phyloP scores from a whole-genome alignment of 2,113 vertebrate species.

The Lophochroa leadbeateri region DNA sequence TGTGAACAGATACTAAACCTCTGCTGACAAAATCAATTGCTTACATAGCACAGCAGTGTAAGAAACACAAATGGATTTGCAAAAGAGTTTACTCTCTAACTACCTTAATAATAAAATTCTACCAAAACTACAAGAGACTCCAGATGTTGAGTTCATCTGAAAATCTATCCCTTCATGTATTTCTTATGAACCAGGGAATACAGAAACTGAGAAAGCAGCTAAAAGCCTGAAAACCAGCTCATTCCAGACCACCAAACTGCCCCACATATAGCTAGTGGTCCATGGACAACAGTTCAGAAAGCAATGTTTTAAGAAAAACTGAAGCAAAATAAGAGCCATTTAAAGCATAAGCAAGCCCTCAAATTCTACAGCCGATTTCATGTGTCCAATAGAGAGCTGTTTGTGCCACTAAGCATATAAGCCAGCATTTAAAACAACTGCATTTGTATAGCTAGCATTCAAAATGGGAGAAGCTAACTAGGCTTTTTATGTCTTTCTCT shows the following conservation, averaged over 20 bases:
- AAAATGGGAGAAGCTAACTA: constrained; percentile 37
- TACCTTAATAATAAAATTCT: not conserved
- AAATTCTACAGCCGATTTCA: constrained; percentile 9
- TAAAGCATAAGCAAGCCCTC: not conserved
- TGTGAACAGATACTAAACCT: not conserved
- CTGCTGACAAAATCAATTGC: not conserved
- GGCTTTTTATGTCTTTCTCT: constrained; percentile 41
- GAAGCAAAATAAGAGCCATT: not conserved
- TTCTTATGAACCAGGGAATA: not conserved
- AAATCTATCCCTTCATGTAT: not conserved
- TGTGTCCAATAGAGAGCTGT: not conserved
- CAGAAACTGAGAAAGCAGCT: not conserved
- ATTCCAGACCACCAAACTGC: not conserved
- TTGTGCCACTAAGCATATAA: constrained; percentile 18
- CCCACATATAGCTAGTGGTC: not conserved
- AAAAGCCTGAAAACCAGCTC: not conserved
- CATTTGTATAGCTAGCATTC: not conserved
- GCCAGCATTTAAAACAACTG: constrained; percentile 7
- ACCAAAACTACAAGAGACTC: not conserved
- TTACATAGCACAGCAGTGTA: not conserved
- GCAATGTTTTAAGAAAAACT: not conserved
- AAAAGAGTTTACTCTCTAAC: not conserved
- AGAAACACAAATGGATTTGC: not conserved
- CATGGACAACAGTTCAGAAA: not conserved
- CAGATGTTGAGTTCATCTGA: not conserved